phyloP scores from a whole-genome alignment of 2,888 invertebrate genomes.

The Spodoptera littoralis region DNA sequence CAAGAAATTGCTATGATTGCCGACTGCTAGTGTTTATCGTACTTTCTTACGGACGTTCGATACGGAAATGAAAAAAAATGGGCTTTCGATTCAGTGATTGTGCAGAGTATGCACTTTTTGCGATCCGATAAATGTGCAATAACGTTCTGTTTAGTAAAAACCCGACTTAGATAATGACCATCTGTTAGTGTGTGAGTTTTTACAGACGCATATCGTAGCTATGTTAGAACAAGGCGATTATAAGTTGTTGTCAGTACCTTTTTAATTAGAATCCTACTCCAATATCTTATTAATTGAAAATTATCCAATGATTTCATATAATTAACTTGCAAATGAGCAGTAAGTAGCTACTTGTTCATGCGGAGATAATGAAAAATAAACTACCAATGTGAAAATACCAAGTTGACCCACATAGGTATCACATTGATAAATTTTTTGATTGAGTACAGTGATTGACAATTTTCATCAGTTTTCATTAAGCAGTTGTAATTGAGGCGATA shows the following conservation, averaged over 20 bases:
- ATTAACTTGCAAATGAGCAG: conserved; percentile 13
- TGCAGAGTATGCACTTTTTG: conserved; percentile 70
- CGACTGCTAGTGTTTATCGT: conserved; percentile 66
- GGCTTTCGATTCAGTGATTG: conserved; percentile 75
- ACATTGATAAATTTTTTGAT: too few relatives aligned
- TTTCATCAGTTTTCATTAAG: too few relatives aligned
- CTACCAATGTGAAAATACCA: too few relatives aligned
- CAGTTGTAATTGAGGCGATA: too few relatives aligned
- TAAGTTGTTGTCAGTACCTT: conserved; percentile 39
- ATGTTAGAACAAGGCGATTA: conserved; percentile 34
- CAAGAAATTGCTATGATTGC: conserved; percentile 81
- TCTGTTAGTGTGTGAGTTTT: conserved; percentile 53
- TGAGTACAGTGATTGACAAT: too few relatives aligned
- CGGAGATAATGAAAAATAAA: too few relatives aligned
- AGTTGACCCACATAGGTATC: too few relatives aligned
- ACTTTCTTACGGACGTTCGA: conserved; percentile 65
- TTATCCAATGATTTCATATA: conserved; percentile 24
- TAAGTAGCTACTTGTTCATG: conserved; percentile 2
- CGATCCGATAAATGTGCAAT: conserved; percentile 73
- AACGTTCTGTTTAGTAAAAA: conserved; percentile 58
- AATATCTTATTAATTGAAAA: conserved; percentile 32
- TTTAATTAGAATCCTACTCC: conserved; percentile 32
- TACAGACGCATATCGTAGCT: conserved; percentile 35
- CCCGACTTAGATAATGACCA: conserved; percentile 54
- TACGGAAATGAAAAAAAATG: conserved; percentile 70